Conservation (phyloP, 2,888 invertebrate genomes). For the Heliconius sara region DNA sequence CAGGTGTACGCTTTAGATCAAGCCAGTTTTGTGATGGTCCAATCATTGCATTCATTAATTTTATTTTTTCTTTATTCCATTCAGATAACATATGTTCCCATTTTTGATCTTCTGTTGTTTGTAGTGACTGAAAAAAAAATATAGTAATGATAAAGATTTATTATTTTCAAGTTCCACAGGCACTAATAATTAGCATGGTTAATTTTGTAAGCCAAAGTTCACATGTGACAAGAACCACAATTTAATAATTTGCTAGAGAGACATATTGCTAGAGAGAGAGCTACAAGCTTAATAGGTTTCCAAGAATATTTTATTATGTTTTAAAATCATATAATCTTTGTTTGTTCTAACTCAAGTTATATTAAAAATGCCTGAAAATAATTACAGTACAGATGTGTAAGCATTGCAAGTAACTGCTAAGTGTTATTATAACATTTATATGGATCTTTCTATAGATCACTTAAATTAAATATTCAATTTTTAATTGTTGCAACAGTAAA, state of each 20-base stretch:
- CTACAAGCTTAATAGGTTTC: too few species aligned
- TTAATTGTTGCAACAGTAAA: background rate
- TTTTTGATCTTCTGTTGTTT: conserved; percentile 86
- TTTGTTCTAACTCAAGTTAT: background rate
- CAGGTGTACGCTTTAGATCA: conserved; percentile 87
- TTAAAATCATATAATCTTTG: background rate
- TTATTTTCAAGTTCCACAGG: background rate
- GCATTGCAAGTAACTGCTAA: background rate
- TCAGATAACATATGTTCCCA: conserved; percentile 93
- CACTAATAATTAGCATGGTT: background rate
- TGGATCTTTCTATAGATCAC: background rate
- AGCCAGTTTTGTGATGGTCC: conserved; percentile 93
- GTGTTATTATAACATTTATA: background rate
- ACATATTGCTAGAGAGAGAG: too few species aligned
- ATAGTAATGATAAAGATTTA: background rate
- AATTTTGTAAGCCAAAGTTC: too few species aligned
- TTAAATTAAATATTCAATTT: background rate
- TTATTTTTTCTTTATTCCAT: conserved; percentile 96
- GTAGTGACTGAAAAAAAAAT: conserved; percentile 80
- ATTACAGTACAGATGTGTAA: background rate
- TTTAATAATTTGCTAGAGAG: too few species aligned
- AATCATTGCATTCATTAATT: conserved; percentile 93
- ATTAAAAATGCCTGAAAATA: background rate
- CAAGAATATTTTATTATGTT: too few species aligned
- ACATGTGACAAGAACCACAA: too few species aligned